Evolutionary conservation across 2,888 invertebrate species (phyloP), one percentile per base, ranked within the genome.

Genomic region (Standfussiana lucernea): DNA sequence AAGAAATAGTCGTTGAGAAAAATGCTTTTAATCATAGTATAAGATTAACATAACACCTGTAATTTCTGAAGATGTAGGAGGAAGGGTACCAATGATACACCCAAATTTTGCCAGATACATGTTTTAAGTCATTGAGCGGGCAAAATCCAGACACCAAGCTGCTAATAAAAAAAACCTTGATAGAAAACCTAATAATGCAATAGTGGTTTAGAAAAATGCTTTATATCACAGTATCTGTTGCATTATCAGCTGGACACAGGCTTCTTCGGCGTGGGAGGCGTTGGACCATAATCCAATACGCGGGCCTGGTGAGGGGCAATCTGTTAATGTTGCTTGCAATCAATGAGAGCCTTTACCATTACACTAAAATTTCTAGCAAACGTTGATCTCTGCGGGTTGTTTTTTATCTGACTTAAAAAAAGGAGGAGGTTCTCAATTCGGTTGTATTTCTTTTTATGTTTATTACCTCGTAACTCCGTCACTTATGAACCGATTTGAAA

Each of bases 181-280:
- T 18, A 18, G 8, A 18, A 28, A 59, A 2, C 28, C 8, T 32
- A 32, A 18, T 59, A 59, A 18, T 18, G 59, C 3, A 59, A 59
- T 1, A 15, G 15, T 28, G 28, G 3, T 37, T 37, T 1, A 10
- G 1, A 47, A 70, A 45, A 21, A 45, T 6, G 3, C 18, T 67
- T n/a, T 1, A 35, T 10, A 11, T 24, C 6, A 24, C 10, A 15
- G 5, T 35, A 6, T 28, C 2, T 21, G 15, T 50, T 50, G 11
- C 24, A 47, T 10, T 0, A 32, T 18, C 28, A 32, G 24, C 32
- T 2, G 18, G n/a, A 8, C 42, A 21, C 42, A 21, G 13, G 18
- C 0, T 1, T 32, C 2, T 6, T 40, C 7, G 40, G 6, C 24
- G 7, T 4, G 3, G 6, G 18, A 40, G 1, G 3, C 11, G 15